phyloP scores from a whole-genome alignment of 2,797 vertebrate species.

The Mus caroli region DNA sequence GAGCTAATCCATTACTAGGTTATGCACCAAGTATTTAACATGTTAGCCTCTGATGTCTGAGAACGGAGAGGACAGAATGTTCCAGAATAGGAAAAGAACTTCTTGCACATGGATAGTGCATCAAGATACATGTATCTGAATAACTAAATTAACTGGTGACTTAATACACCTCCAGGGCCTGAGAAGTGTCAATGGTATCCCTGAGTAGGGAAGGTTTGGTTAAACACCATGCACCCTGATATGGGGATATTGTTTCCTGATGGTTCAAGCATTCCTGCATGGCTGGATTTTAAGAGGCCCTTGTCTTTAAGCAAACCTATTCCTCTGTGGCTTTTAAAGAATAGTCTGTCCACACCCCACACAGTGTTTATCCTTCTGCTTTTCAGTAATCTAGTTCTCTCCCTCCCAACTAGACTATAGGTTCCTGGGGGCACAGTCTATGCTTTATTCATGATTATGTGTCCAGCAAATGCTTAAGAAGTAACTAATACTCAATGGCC shows the following conservation, averaged over 20 bases:
- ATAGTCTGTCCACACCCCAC: no score
- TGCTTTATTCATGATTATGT: not conserved
- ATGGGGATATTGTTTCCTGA: not conserved
- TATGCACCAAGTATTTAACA: not conserved
- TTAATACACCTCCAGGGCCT: not conserved
- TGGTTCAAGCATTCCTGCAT: not conserved
- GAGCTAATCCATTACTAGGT: not conserved
- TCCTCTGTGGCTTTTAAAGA: not conserved
- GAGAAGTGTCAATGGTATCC: not conserved
- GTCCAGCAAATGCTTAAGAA: not conserved
- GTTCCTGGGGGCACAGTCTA: not conserved
- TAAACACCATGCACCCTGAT: not conserved
- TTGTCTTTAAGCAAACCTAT: not conserved
- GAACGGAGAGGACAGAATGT: not conserved
- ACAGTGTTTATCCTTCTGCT: not conserved
- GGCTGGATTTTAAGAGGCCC: not conserved
- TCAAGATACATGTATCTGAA: not conserved
- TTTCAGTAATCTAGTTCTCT: not conserved
- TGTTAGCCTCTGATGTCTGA: not conserved
- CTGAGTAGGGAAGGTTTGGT: not conserved
- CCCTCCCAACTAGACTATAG: not conserved
- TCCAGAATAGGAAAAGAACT: not conserved
- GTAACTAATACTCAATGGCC: not conserved
- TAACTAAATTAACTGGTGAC: not conserved
- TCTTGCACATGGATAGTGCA: not conserved